Conservation (phyloP, 2,888 invertebrate genomes). For the Netelia virgata region DNA sequence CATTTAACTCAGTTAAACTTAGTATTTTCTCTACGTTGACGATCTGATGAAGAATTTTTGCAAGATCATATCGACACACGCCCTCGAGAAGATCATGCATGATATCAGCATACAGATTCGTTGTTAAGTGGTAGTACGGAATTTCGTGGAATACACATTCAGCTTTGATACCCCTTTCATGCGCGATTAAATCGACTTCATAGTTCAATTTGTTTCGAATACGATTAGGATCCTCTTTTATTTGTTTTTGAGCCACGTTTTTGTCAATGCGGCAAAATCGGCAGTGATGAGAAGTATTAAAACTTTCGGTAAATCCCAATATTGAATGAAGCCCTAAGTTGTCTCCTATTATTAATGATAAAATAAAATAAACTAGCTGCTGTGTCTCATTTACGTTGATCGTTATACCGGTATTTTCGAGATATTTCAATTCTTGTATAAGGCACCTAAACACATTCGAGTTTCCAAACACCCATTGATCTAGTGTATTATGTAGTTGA, state of each 20-base stretch:
- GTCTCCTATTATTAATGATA: slow-evolving; percentile 63
- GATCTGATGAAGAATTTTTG: too few species aligned
- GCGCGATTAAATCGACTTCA: slow-evolving; percentile 41
- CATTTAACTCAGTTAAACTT: too few species aligned
- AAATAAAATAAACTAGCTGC: slow-evolving; percentile 13
- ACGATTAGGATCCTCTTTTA: slow-evolving; percentile 44
- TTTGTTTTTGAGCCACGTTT: too few species aligned
- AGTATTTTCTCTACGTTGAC: too few species aligned
- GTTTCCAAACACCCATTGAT: too few species aligned
- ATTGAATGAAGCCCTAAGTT: slow-evolving; percentile 67
- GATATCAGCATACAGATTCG: slow-evolving; percentile 61
- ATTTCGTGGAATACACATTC: slow-evolving; percentile 54
- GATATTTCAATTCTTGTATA: too few species aligned
- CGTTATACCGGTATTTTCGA: too few species aligned
- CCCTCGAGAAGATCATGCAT: slow-evolving; percentile 68
- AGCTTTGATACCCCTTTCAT: slow-evolving; percentile 43
- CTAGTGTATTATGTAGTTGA: too few species aligned
- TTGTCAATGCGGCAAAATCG: too few species aligned
- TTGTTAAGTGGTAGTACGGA: slow-evolving; percentile 51
- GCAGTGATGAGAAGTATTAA: slow-evolving; percentile 50
- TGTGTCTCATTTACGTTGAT: too few species aligned
- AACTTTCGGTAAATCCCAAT: slow-evolving; percentile 67
- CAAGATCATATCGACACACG: slow-evolving; percentile 60
- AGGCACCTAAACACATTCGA: too few species aligned
- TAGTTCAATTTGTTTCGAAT: slow-evolving; percentile 56